Base-by-base conservation (phyloP, 2,888 invertebrate genomes). In the Empis stercorea region DNA sequence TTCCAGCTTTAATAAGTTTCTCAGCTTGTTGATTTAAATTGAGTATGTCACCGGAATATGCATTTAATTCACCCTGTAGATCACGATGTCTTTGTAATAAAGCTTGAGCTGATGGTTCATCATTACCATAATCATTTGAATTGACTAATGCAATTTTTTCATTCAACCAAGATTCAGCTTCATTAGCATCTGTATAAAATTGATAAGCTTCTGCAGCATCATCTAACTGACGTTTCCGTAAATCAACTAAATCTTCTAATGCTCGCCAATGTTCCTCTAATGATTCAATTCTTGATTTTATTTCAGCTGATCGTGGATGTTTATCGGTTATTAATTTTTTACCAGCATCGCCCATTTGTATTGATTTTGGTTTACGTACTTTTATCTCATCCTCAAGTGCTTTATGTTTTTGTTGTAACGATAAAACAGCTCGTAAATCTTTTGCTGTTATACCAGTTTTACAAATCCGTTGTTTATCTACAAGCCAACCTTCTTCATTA, bases 121-220 rank as follows among this genome's bases (percentile, higher is more conserved):
- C 95, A 14, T 81, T 80, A 2, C 97, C 97, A 61, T 85, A 87
- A 72, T 99, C 97, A 44, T 79, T 79, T 0, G 91, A 89, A 11
- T 82, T 79, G 13, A 94, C 88, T 36, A 99, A 75, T 0, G 94
- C 86, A 70, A 91, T 84, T 70, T 93, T 94, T 68, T 97, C 97
- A 56, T 89, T 87, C 72, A 96, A 80, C 94, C 95, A 97, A 0
- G 94, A 94, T 59, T 97, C 96, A 0, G 93, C 88, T 63, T 97
- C 97, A 70, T 97, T 95, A 0, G 95, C 94, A 69, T 97, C 97
- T 1, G 93, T 87, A 66, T 94, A 93, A 72, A 94, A 95, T 78
- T 94, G 94, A 59, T 92, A 93, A 1, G 95, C 93, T 62, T 95
- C 94, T 4, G 83, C 82, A 1, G 89, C 89, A 63, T 92, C 91